A percentile compares a stretch with the other conserved stretches of the same genome.
Conservation (phyloP, 2,888 invertebrate species). For the Tetramorium bicarinatum region DNA sequence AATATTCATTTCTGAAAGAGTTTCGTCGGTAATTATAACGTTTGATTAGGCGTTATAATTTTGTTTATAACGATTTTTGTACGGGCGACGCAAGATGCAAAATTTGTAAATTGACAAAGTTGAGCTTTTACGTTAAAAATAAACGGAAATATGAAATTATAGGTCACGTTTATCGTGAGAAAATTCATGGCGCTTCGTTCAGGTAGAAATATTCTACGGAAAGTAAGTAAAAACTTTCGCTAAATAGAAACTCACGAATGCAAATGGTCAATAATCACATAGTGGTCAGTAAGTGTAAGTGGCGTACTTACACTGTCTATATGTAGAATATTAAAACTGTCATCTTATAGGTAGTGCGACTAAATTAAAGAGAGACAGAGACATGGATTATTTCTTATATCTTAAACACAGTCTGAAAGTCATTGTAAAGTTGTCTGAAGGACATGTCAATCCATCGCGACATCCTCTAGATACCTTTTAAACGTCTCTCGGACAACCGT, state of each 20-base stretch:
- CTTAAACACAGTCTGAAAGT: slow-evolving; percentile 9
- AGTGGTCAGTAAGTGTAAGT: slow-evolving; percentile 36
- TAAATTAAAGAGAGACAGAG: slow-evolving; percentile 18
- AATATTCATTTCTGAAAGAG: neutral
- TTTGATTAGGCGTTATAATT: neutral
- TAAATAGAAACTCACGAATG: slow-evolving; percentile 15
- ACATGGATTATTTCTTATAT: slow-evolving; percentile 20
- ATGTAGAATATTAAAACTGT: slow-evolving; percentile 50
- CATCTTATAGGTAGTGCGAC: slow-evolving; percentile 34
- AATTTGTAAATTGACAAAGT: neutral
- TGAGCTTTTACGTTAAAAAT: neutral
- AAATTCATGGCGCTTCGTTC: neutral
- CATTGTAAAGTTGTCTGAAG: slow-evolving; percentile 8
- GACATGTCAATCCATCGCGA: neutral
- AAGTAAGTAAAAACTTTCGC: neutral
- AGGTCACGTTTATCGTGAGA: neutral
- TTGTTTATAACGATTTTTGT: neutral
- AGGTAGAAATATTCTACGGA: neutral
- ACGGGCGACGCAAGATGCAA: neutral
- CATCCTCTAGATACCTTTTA: neutral
- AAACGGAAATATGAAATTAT: slow-evolving; percentile 1
- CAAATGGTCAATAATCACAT: slow-evolving; percentile 42
- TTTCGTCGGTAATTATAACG: neutral
- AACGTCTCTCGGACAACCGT: slow-evolving; percentile 12
- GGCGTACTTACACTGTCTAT: slow-evolving; percentile 4